These are phyloP conservation scores for fruit fly (Drosophila melanogaster) DNA, from an alignment of 1,140 invertebrate species.

Conservation along the genomic window DNA sequence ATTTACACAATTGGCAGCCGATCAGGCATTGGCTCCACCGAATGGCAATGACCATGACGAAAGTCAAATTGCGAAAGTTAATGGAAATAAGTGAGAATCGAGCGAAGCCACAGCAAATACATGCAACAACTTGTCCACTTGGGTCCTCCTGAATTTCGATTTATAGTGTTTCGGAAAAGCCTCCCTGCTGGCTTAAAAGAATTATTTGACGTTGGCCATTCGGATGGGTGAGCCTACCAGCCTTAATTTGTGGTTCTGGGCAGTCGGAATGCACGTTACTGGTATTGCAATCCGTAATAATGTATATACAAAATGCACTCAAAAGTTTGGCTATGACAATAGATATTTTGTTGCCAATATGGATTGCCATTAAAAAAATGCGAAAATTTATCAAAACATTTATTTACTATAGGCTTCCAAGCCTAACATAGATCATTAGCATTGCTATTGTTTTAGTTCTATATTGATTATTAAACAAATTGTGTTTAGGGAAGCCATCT, in stretches of 20 bases:
- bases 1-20: constrained; percentile 49
- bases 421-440: no score
- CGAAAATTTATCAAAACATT: no score
- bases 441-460: no score
- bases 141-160: not conserved
- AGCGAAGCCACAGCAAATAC: constrained; percentile 24
- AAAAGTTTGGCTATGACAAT: no score
- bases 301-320: no score
- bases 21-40: constrained; percentile 13
- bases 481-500: no score
- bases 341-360: no score
- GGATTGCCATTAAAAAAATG: no score
- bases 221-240: not conserved
- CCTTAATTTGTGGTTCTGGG: not conserved
- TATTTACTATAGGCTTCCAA: no score
- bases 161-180: not conserved
- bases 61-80: constrained; percentile 36
- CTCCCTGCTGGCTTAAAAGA: not conserved
- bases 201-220: not conserved
- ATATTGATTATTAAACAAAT: no score
- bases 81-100: constrained; percentile 36
- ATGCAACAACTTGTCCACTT: constrained; percentile 9
- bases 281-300: no score
- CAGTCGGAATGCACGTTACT: no score
- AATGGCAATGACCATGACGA: constrained; percentile 7